Conservation (phyloP, 2,888 invertebrate genomes). For the Neoscelio sp. region DNA sequence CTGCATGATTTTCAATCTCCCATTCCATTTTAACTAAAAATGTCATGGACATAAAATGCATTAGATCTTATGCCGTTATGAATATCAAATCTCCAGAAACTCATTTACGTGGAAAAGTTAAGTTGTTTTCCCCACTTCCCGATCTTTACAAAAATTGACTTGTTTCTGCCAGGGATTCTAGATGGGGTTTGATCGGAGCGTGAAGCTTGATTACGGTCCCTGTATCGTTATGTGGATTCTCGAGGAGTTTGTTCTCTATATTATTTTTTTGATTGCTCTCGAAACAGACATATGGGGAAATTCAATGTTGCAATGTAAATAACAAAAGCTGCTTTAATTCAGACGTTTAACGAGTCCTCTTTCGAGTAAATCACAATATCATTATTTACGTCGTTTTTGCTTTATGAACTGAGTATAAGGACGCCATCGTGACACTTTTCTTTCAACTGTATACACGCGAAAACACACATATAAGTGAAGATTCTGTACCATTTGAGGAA, state of each 20-base stretch:
- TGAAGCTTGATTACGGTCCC: constrained; percentile 74
- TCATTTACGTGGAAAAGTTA: constrained; percentile 40
- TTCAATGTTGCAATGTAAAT: constrained; percentile 48
- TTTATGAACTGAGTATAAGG: too few relatives aligned
- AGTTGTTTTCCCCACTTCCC: constrained; percentile 19
- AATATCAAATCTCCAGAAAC: constrained; percentile 39
- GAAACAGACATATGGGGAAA: constrained; percentile 31
- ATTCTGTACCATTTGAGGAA: too few relatives aligned
- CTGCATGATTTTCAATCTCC: too few relatives aligned
- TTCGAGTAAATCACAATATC: too few relatives aligned
- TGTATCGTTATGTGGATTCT: constrained; percentile 75
- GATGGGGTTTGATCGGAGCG: constrained; percentile 70
- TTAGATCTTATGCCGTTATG: constrained; percentile 31
- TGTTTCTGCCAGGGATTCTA: constrained; percentile 56
- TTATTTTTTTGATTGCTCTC: constrained; percentile 64
- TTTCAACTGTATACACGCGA: too few relatives aligned
- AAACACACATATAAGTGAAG: too few relatives aligned
- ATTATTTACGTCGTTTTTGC: too few relatives aligned
- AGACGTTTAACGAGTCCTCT: constrained; percentile 11
- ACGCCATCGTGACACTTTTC: too few relatives aligned
- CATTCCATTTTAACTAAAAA: constrained; percentile 5
- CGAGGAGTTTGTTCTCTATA: constrained; percentile 68
- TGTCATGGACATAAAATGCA: constrained; percentile 31
- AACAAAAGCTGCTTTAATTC: constrained; percentile 16
- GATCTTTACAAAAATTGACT: constrained; percentile 64